Percentiles rank a stretch among this genome's conserved stretches.
Evolutionary conservation across 2,113 vertebrate species (phyloP).

Genomic region (Emydura subglobosa): DNA sequence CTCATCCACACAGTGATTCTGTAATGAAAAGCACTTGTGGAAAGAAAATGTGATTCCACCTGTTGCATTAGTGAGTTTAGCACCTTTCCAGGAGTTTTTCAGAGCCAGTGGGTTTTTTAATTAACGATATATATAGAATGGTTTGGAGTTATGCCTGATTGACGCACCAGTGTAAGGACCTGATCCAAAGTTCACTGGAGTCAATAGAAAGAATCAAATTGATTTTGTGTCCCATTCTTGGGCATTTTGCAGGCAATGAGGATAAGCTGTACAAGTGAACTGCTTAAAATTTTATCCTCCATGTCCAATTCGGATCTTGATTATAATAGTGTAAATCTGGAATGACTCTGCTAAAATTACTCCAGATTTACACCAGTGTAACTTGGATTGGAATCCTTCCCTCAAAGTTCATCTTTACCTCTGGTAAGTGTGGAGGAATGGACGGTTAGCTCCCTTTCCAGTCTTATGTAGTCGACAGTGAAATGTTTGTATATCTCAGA

Average conservation of each 20-base stretch:
- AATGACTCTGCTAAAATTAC: background rate
- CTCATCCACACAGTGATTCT: background rate
- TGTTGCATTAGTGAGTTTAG: background rate
- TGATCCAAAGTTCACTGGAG: background rate
- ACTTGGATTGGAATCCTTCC: background rate
- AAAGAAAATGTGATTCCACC: background rate
- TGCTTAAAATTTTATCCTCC: background rate
- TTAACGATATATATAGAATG: too few species aligned
- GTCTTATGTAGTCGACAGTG: background rate
- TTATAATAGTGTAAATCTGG: background rate
- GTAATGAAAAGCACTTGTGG: background rate
- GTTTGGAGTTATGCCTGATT: conserved; percentile 7
- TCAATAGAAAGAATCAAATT: background rate
- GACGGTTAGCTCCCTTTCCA: background rate
- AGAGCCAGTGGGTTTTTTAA: background rate
- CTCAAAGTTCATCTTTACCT: conserved; percentile 39
- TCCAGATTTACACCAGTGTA: background rate
- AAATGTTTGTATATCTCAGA: background rate
- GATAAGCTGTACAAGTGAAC: background rate
- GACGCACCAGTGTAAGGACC: background rate
- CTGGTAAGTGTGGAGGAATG: background rate
- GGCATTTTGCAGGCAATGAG: background rate
- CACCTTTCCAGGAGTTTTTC: background rate
- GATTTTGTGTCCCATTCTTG: background rate
- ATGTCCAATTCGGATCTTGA: background rate